Percentiles rank a stretch among this genome's conserved stretches.
These are phyloP conservation scores for Dascillus cervinus DNA, from an alignment of 2,888 invertebrate species.

Conservation along the genomic window DNA sequence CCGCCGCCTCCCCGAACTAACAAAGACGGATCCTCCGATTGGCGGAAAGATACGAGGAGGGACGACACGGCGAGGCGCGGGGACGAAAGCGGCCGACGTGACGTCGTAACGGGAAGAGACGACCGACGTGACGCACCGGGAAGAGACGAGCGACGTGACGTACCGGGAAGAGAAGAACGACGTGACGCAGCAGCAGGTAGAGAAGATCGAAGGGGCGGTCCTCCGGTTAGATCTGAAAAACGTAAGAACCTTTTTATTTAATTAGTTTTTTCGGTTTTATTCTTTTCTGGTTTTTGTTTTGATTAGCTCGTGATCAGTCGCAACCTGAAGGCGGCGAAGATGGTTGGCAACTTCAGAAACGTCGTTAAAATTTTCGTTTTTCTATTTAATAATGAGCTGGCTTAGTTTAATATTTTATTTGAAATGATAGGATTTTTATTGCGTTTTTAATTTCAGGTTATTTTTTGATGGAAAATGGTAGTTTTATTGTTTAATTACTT, in stretches of 20 bases:
- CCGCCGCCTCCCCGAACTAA: slow-evolving; percentile 7
- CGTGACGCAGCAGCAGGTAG: slow-evolving; percentile 21
- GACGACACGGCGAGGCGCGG: slow-evolving; percentile 12
- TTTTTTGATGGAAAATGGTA: no score
- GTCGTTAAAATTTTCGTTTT: no score
- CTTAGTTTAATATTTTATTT: no score
- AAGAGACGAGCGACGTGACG: slow-evolving; percentile 10
- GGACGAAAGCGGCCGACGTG: slow-evolving; percentile 8
- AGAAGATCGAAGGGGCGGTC: not conserved
- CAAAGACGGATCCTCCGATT: slow-evolving; percentile 12
- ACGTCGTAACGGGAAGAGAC: slow-evolving; percentile 3
- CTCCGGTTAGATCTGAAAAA: slow-evolving; percentile 29
- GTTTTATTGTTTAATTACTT: no score
- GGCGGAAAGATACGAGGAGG: slow-evolving; percentile 10
- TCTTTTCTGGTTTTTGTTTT: no score
- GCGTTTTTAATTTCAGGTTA: no score
- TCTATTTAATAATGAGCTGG: no score
- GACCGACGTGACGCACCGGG: slow-evolving; percentile 10
- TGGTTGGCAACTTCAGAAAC: slow-evolving; percentile 32
- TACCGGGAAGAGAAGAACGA: slow-evolving; percentile 28
- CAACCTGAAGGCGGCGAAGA: slow-evolving; percentile 34
- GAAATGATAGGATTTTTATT: no score
- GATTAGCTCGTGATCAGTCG: slow-evolving; percentile 29
- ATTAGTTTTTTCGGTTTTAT: slow-evolving; percentile 11
- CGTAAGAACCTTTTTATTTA: slow-evolving; percentile 26